Evolutionary conservation across 2,797 vertebrate genomes (phyloP).

Genomic region (Hoplostethus mediterraneus): DNA sequence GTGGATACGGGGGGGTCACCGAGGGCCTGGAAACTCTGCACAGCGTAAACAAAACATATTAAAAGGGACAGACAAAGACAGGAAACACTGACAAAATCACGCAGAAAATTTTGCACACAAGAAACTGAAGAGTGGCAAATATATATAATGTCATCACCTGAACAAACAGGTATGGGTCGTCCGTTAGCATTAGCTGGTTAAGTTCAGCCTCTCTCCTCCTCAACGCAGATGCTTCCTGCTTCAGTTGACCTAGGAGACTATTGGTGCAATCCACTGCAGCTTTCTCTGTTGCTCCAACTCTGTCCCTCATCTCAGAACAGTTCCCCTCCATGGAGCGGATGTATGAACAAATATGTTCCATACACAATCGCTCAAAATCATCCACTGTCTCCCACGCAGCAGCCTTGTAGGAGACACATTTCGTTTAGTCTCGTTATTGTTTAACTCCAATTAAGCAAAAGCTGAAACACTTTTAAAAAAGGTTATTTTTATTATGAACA

Average conservation of each 20-base stretch:
- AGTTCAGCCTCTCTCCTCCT: slow-evolving; percentile 40
- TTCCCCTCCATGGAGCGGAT: slow-evolving; percentile 43
- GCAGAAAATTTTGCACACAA: not conserved
- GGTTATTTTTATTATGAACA: no score
- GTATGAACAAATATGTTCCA: slow-evolving; percentile 15
- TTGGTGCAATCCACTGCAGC: slow-evolving; percentile 51
- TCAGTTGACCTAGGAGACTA: slow-evolving; percentile 13
- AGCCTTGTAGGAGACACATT: slow-evolving; percentile 28
- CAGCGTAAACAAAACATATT: not conserved
- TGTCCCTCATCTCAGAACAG: slow-evolving; percentile 56
- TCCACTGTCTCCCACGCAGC: slow-evolving; percentile 56
- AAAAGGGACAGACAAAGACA: not conserved
- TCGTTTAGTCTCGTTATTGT: not conserved
- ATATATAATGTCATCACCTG: slow-evolving; percentile 41
- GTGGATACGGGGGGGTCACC: slow-evolving; percentile 18
- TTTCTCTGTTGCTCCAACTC: slow-evolving; percentile 59
- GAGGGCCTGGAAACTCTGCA: slow-evolving; percentile 46
- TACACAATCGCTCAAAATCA: slow-evolving; percentile 48
- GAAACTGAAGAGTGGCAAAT: not conserved
- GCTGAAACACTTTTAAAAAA: no score
- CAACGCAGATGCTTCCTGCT: slow-evolving; percentile 42
- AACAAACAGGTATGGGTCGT: slow-evolving; percentile 63
- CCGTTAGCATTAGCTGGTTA: slow-evolving; percentile 39
- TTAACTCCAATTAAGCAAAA: no score
- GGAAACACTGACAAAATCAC: not conserved